Conservation (phyloP, 2,888 invertebrate genomes). For the Eupeodes luniger region DNA sequence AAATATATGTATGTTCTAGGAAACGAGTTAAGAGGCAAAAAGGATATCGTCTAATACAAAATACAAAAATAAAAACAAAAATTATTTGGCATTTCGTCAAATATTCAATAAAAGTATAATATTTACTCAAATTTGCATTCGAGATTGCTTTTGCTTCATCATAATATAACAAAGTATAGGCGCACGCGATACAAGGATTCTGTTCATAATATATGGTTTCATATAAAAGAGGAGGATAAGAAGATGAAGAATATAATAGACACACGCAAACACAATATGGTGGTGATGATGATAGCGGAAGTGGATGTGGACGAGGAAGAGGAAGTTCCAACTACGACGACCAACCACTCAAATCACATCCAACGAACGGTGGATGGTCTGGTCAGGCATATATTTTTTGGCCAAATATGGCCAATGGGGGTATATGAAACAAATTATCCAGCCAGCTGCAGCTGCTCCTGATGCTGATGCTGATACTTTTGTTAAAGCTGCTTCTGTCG, state of each 20-base stretch:
- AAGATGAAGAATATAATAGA: constrained; percentile 39
- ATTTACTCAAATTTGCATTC: constrained; percentile 69
- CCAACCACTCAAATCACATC: too few species aligned
- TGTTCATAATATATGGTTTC: not conserved
- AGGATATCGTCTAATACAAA: not conserved
- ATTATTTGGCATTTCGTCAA: constrained; percentile 66
- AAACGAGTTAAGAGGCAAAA: constrained; percentile 7
- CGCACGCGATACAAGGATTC: constrained; percentile 57
- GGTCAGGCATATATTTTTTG: constrained; percentile 19
- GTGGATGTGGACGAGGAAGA: not conserved
- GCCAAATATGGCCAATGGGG: constrained; percentile 58
- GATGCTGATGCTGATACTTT: too few species aligned
- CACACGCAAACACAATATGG: constrained; percentile 33
- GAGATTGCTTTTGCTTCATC: constrained; percentile 60
- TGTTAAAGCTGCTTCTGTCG: constrained; percentile 61
- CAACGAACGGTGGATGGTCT: not conserved
- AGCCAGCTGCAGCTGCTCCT: constrained; percentile 56
- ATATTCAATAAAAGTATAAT: constrained; percentile 69
- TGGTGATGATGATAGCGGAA: not conserved
- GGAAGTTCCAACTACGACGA: not conserved
- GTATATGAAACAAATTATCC: constrained; percentile 65
- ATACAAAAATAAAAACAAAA: constrained; percentile 18
- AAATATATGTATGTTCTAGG: not conserved
- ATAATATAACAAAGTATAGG: constrained; percentile 32
- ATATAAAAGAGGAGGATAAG: too few species aligned